Evolutionary conservation across 2,797 vertebrate genomes (phyloP).

Genomic region (Pseudopleuronectes americanus): DNA sequence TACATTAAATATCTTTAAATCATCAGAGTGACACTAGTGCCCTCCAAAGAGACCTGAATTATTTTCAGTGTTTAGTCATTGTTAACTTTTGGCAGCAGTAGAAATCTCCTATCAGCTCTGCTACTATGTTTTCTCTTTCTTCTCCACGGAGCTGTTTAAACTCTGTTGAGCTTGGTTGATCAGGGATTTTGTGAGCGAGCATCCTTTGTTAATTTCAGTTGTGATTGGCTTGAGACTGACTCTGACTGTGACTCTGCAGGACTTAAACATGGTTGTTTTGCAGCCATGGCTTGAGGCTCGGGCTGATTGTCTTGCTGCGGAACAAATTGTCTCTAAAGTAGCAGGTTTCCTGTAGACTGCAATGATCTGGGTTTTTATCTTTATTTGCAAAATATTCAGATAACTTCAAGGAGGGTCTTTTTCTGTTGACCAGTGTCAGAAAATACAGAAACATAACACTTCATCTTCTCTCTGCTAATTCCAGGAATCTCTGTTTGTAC

Average conservation of each 20-base stretch:
- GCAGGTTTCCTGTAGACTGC: background rate
- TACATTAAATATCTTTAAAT: too few species aligned
- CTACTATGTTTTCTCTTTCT: too few species aligned
- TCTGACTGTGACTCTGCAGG: background rate
- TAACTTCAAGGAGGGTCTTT: background rate
- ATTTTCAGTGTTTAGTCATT: background rate
- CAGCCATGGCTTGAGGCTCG: background rate
- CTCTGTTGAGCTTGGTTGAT: background rate
- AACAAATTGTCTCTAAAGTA: background rate
- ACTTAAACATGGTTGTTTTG: background rate
- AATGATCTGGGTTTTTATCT: background rate
- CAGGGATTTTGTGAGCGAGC: background rate
- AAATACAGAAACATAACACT: background rate
- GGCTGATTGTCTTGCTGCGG: background rate
- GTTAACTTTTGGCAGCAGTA: background rate
- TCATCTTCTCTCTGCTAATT: too few species aligned
- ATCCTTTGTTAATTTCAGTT: too few species aligned
- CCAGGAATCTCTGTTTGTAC: too few species aligned
- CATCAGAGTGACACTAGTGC: too few species aligned
- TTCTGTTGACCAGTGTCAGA: background rate
- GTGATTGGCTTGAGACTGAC: background rate
- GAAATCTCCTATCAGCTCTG: too few species aligned
- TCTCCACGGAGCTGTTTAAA: too few species aligned
- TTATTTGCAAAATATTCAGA: background rate
- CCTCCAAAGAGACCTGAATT: background rate